Conservation (phyloP, 2,797 vertebrate species). For the Gephyroberyx darwinii region DNA sequence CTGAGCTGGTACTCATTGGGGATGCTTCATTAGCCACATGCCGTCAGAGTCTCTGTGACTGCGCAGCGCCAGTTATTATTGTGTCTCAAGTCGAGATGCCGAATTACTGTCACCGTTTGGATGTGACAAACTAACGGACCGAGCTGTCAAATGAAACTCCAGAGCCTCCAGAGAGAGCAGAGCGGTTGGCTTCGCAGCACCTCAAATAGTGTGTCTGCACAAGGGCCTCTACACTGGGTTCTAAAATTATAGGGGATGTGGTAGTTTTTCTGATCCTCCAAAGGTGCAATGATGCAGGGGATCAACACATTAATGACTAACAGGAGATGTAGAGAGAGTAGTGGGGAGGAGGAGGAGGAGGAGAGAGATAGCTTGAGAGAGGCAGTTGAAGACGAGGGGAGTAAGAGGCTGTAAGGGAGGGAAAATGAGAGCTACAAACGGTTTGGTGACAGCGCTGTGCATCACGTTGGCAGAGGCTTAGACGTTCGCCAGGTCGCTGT, state of each 20-base stretch:
- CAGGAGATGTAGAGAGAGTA: conserved; percentile 15
- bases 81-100: conserved; percentile 47
- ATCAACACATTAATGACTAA: conserved; percentile 27
- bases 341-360: background rate
- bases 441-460: conserved; percentile 37
- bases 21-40: conserved; percentile 61
- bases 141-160: conserved; percentile 49
- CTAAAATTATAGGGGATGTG: conserved; percentile 6
- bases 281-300: conserved; percentile 32
- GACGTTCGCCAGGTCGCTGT: conserved; percentile 34
- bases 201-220: conserved; percentile 14
- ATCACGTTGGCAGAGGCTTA: conserved; percentile 46
- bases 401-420: conserved; percentile 19
- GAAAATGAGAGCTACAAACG: conserved; percentile 36
- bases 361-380: conserved; percentile 31
- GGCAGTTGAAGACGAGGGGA: conserved; percentile 16
- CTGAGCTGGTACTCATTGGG: conserved; percentile 42
- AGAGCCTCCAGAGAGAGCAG: conserved; percentile 22
- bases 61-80: conserved; percentile 42
- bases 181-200: conserved; percentile 13
- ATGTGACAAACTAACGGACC: conserved; percentile 38
- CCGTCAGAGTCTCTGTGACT: conserved; percentile 52
- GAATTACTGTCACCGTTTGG: conserved; percentile 48
- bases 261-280: conserved; percentile 10
- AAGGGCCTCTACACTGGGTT: conserved; percentile 8